phyloP scores from a whole-genome alignment of 2,113 vertebrate species.

The Seriola dumerili region DNA sequence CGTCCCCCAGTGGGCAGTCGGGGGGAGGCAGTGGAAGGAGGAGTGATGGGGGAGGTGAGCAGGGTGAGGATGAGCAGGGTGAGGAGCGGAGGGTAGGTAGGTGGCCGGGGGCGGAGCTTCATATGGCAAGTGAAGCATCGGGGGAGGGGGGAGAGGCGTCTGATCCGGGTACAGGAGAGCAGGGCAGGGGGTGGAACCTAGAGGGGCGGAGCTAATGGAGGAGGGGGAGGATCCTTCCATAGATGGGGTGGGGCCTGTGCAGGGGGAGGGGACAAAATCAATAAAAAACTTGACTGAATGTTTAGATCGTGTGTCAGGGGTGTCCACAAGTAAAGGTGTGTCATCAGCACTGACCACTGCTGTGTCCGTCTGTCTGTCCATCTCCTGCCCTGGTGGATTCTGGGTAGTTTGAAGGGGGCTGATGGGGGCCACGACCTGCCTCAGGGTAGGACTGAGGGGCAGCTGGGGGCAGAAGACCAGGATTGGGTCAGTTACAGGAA shows the following conservation, averaged over 20 bases:
- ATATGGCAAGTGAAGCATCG: constrained; percentile 81
- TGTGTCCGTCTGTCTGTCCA: constrained; percentile 79
- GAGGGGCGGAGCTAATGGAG: constrained; percentile 78
- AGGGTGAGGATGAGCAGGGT: constrained; percentile 32
- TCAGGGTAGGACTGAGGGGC: constrained; percentile 74
- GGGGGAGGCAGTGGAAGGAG: constrained; percentile 87
- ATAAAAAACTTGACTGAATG: background rate
- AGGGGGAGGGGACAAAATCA: constrained; percentile 22
- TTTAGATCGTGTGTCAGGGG: background rate
- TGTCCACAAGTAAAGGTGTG: background rate
- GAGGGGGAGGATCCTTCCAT: constrained; percentile 81
- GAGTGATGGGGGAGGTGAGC: constrained; percentile 67
- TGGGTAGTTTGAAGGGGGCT: constrained; percentile 73
- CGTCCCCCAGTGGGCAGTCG: constrained; percentile 81
- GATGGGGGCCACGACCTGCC: constrained; percentile 66
- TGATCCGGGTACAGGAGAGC: constrained; percentile 84
- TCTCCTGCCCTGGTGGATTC: constrained; percentile 80
- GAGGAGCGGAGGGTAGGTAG: constrained; percentile 84
- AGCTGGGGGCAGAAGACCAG: constrained; percentile 53
- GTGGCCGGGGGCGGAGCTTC: constrained; percentile 81
- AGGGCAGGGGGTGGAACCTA: constrained; percentile 78
- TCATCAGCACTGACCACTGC: constrained; percentile 38
- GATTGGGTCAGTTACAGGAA: background rate
- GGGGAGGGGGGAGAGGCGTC: constrained; percentile 69
- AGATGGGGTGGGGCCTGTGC: constrained; percentile 82